phyloP scores from a whole-genome alignment of 2,113 vertebrate species.

The Nanger granti region DNA sequence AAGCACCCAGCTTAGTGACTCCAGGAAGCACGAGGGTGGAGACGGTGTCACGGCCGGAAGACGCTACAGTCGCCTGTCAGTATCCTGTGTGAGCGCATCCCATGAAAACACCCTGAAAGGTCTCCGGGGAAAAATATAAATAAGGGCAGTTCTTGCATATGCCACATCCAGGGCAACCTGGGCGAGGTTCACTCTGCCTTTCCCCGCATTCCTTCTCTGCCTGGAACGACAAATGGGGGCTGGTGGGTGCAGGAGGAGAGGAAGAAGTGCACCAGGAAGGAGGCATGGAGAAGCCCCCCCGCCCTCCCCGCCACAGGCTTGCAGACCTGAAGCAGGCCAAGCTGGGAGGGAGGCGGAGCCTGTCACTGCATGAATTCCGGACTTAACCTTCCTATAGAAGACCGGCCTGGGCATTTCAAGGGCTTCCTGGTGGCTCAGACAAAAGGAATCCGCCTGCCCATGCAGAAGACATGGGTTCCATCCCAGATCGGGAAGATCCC shows the following conservation, averaged over 20 bases:
- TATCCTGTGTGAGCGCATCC: fast-evolving
- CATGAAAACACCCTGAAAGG: background rate
- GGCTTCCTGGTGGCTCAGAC: background rate
- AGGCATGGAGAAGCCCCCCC: fast-evolving
- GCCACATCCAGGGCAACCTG: too few relatives aligned
- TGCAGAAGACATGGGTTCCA: background rate
- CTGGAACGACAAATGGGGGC: background rate
- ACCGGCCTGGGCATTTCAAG: background rate
- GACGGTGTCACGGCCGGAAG: fast-evolving
- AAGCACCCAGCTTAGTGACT: background rate
- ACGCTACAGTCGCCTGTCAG: background rate
- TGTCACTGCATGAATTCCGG: too few relatives aligned
- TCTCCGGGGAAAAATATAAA: background rate
- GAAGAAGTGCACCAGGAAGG: fast-evolving
- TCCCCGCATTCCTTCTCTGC: background rate
- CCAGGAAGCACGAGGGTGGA: fast-evolving
- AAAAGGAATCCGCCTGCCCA: background rate
- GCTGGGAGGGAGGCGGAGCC: fast-evolving
- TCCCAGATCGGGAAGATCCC: background rate
- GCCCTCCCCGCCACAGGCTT: fast-evolving
- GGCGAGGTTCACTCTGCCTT: fast-evolving
- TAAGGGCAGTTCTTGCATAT: fast-evolving
- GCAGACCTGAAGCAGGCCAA: background rate
- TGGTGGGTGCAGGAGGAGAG: too few relatives aligned
- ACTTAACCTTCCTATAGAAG: fast-evolving